Percentiles rank a stretch among this genome's conserved stretches.
Conservation (phyloP, 2,113 vertebrate genomes). For the Pelecanoides urinatrix region DNA sequence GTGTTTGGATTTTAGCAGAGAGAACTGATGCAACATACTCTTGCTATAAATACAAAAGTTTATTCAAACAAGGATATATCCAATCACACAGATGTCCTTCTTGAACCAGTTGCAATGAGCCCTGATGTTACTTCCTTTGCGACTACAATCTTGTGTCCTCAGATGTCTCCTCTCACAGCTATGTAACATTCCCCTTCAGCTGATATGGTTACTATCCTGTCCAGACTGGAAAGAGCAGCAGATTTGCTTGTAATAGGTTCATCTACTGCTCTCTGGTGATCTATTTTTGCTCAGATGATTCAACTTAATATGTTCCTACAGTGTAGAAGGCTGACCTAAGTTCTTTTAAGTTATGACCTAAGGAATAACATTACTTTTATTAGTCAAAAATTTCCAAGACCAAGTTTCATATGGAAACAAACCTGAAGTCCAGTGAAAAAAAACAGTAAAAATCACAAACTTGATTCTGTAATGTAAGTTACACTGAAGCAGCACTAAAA, state of each 20-base stretch:
- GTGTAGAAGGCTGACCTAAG: neutral
- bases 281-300: slow-evolving; percentile 31
- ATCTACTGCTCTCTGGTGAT: neutral
- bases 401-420: neutral
- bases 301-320: neutral
- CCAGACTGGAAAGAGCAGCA: neutral
- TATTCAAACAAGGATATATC: neutral
- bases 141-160: neutral
- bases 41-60: neutral
- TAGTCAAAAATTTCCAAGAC: neutral
- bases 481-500: neutral
- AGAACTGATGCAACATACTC: neutral
- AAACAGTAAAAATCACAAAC: neutral
- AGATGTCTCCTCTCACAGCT: neutral
- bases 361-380: neutral
- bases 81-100: neutral
- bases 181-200: neutral
- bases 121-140: neutral
- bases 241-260: neutral
- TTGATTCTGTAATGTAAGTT: neutral
- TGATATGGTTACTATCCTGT: neutral
- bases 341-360: neutral
- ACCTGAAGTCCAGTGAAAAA: neutral
- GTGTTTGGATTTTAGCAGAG: neutral
- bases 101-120: neutral